These are phyloP conservation scores for Aethes cnicana DNA, from an alignment of 2,888 invertebrate species.

Conservation along the genomic window DNA sequence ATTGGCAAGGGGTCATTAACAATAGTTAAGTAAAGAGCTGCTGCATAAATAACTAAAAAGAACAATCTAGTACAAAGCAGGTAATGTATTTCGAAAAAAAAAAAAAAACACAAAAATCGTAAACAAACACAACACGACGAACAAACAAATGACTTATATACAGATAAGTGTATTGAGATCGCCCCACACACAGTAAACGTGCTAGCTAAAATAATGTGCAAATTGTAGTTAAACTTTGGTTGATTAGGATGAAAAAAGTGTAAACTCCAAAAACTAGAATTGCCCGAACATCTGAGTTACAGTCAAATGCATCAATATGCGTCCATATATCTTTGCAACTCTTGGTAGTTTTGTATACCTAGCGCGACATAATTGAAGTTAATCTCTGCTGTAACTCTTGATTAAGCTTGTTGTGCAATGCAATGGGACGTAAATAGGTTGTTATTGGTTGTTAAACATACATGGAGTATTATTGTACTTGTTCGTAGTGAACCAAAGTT, in stretches of 20 bases:
- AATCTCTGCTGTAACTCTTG: too few relatives aligned
- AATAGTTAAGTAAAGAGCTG: not conserved
- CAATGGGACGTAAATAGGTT: too few relatives aligned
- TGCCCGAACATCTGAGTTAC: too few relatives aligned
- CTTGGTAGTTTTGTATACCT: not conserved
- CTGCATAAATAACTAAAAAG: slow-evolving; percentile 8
- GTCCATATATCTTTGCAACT: not conserved
- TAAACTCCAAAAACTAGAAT: too few relatives aligned
- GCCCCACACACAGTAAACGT: slow-evolving; percentile 65
- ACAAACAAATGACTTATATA: slow-evolving; percentile 57
- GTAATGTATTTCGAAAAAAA: not conserved
- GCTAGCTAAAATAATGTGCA: slow-evolving; percentile 40
- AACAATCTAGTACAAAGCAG: slow-evolving; percentile 3
- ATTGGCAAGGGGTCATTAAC: slow-evolving; percentile 15
- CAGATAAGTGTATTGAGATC: slow-evolving; percentile 71
- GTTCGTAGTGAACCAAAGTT: slow-evolving; percentile 5
- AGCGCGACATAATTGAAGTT: not conserved
- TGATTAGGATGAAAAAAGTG: too few relatives aligned
- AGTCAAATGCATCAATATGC: not conserved
- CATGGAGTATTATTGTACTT: too few relatives aligned
- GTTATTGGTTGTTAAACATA: too few relatives aligned
- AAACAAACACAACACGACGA: slow-evolving; percentile 39
- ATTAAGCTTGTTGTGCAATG: too few relatives aligned
- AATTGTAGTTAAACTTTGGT: too few relatives aligned
- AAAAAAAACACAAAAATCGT: not conserved